Percentiles rank a stretch among this genome's conserved stretches.
These are phyloP conservation scores for Andrena flavipes DNA, from an alignment of 2,888 invertebrate species.

Conservation along the genomic window DNA sequence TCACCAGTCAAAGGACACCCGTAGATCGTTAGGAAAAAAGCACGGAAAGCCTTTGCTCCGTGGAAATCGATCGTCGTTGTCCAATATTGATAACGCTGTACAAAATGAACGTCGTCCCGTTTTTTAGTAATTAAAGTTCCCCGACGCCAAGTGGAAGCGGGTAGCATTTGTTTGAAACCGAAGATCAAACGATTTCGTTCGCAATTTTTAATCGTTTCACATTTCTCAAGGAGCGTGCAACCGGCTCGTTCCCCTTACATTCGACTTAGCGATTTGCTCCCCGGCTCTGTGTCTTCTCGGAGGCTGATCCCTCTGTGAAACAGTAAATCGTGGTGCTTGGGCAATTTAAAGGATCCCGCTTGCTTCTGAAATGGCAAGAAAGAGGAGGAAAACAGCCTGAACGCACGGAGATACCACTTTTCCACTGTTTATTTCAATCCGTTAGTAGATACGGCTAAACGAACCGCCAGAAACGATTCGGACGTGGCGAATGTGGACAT, in stretches of 20 bases:
- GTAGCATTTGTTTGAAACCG: neutral
- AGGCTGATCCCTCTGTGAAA: neutral
- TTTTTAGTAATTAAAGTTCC: slow-evolving; percentile 16
- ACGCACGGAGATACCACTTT: neutral
- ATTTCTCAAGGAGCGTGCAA: neutral
- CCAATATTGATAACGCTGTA: slow-evolving; percentile 28
- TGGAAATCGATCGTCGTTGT: slow-evolving; percentile 15
- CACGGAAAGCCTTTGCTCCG: slow-evolving; percentile 31
- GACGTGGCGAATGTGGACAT: neutral
- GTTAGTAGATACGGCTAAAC: slow-evolving; percentile 18
- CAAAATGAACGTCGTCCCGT: neutral
- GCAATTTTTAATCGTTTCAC: neutral
- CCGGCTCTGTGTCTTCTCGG: neutral
- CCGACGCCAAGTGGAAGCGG: neutral
- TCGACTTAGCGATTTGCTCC: neutral
- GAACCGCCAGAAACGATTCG: slow-evolving; percentile 34
- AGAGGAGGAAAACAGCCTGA: slow-evolving; percentile 14
- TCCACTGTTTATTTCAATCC: neutral
- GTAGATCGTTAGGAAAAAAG: neutral
- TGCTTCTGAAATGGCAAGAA: slow-evolving; percentile 18
- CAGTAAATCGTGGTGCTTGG: neutral
- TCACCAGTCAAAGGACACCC: too few species aligned
- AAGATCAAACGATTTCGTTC: neutral
- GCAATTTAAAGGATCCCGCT: neutral
- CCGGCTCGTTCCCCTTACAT: neutral